These are phyloP conservation scores for Prorops nasuta DNA, from an alignment of 1,140 invertebrate species.

Conservation along the genomic window DNA sequence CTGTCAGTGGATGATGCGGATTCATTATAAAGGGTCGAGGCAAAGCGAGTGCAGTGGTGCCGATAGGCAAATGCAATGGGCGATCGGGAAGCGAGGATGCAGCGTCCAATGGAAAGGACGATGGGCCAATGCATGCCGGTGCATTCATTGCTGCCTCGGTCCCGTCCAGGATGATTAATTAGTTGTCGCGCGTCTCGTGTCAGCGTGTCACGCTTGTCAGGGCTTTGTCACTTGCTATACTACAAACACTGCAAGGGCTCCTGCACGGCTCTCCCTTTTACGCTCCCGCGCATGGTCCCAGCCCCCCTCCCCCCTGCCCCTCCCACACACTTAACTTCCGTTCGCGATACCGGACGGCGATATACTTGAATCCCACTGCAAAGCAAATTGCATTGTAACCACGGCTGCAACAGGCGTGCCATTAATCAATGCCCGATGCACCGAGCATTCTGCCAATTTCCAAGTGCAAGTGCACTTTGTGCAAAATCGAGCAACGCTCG, in stretches of 20 bases:
- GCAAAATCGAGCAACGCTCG: too few species aligned
- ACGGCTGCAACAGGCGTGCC: constrained; percentile 55
- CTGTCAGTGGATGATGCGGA: too few species aligned
- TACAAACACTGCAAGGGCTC: constrained; percentile 37
- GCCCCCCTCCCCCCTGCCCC: not conserved
- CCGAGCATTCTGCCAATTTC: constrained; percentile 50
- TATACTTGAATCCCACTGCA: too few species aligned
- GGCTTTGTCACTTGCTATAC: constrained; percentile 55
- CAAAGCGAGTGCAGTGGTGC: too few species aligned
- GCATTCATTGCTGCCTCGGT: constrained; percentile 45
- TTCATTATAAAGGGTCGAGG: too few species aligned
- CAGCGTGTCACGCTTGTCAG: constrained; percentile 56
- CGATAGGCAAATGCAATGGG: constrained; percentile 38
- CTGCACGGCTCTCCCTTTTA: not conserved
- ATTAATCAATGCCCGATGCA: constrained; percentile 56
- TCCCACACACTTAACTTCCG: not conserved
- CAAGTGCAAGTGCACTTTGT: constrained; percentile 27
- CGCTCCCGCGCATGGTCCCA: constrained; percentile 8
- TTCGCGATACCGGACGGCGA: constrained; percentile 6
- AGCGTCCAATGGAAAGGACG: not conserved
- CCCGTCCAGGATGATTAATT: constrained; percentile 55
- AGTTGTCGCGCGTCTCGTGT: constrained; percentile 55
- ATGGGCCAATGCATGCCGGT: constrained; percentile 39
- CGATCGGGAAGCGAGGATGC: constrained; percentile 2
- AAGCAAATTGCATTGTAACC: constrained; percentile 58